Evolutionary conservation across 1,140 invertebrate species (phyloP).

Genomic region (Drosophila kanapiae): DNA sequence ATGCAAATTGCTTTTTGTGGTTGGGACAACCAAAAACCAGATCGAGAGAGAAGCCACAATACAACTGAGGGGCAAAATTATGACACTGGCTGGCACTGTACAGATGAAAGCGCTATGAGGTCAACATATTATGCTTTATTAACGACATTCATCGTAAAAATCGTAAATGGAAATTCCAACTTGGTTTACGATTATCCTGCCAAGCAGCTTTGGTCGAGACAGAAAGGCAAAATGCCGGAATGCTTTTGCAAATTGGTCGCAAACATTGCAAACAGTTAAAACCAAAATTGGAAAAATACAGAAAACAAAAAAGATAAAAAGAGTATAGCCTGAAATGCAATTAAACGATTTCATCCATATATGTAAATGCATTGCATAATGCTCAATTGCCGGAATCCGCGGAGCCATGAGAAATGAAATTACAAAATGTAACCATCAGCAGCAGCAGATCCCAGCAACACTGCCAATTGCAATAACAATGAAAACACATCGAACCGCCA

Average conservation of each 20-base stretch:
- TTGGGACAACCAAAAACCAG: conserved; percentile 7
- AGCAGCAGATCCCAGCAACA: conserved; percentile 15
- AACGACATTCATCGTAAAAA: conserved; percentile 38
- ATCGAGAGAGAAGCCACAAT: conserved; percentile 9
- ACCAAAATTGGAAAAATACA: conserved; percentile 28
- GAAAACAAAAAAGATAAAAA: conserved; percentile 9
- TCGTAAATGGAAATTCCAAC: conserved; percentile 31
- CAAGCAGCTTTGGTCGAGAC: neutral
- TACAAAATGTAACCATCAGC: conserved; percentile 59
- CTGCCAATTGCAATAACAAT: conserved; percentile 54
- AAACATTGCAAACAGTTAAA: conserved; percentile 52
- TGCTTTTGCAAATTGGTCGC: conserved; percentile 45
- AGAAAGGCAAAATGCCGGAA: conserved; percentile 18
- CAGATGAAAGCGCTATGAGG: conserved; percentile 19
- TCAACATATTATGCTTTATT: conserved; percentile 51
- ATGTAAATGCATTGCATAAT: conserved; percentile 54
- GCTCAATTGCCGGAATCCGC: conserved; percentile 52
- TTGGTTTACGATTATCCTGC: conserved; percentile 28
- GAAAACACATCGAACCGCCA: conserved; percentile 35
- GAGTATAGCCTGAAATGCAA: conserved; percentile 40
- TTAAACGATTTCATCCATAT: conserved; percentile 58
- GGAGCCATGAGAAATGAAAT: conserved; percentile 56
- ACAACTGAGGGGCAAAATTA: conserved; percentile 22
- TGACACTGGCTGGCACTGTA: conserved; percentile 14
- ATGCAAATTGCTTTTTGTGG: conserved; percentile 56